A percentile compares a stretch with the other conserved stretches of the same genome.
Conservation (phyloP, 2,888 invertebrate species). For the Leucophora obtusa region DNA sequence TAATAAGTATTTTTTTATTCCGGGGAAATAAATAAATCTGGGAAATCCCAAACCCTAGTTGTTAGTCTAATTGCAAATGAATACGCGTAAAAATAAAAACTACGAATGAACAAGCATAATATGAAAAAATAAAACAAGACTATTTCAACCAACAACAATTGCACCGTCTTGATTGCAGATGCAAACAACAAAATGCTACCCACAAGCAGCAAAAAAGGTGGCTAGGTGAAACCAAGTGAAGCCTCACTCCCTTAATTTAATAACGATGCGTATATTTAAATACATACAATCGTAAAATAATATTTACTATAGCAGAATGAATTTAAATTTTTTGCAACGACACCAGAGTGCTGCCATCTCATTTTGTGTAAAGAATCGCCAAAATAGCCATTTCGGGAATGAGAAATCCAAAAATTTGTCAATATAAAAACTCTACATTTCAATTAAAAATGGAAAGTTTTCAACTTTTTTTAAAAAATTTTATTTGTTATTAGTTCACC, state of each 20-base stretch:
- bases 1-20: no score
- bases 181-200: slow-evolving; percentile 2
- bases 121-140: slow-evolving; percentile 6
- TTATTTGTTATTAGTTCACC: no score
- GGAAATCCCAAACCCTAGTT: no score
- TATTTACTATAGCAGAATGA: slow-evolving; percentile 35
- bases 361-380: no score
- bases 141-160: slow-evolving; percentile 12
- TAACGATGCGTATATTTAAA: slow-evolving; percentile 25
- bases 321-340: background rate
- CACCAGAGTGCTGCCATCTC: no score
- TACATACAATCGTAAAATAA: slow-evolving; percentile 31
- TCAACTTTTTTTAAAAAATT: no score
- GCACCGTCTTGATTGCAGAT: slow-evolving; percentile 36
- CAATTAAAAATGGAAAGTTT: no score
- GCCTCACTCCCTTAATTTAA: slow-evolving; percentile 3
- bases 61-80: slow-evolving; percentile 70
- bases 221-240: slow-evolving; percentile 27
- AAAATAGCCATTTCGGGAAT: no score
- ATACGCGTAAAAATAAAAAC: slow-evolving; percentile 64
- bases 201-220: slow-evolving; percentile 7
- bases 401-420: no score
- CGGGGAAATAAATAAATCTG: no score
- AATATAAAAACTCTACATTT: no score
- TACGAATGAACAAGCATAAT: slow-evolving; percentile 25